Evolutionary conservation across 1,140 invertebrate genomes (phyloP).

Genomic region (Drosophila insularis): DNA sequence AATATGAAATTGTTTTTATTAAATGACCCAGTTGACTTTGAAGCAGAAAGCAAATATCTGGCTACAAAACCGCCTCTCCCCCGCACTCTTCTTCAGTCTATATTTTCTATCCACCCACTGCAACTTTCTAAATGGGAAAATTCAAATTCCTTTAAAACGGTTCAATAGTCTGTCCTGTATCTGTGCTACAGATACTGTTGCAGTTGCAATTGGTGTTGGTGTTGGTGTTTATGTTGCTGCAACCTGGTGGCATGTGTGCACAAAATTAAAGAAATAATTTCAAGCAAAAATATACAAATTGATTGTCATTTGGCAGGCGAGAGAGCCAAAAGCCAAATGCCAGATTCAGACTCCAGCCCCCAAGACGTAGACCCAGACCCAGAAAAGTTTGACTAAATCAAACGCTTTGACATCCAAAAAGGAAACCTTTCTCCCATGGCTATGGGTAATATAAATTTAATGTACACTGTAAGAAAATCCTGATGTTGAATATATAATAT

Average conservation of each 20-base stretch:
- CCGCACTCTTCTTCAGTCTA: slow-evolving; percentile 12
- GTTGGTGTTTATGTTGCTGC: background rate
- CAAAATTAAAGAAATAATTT: slow-evolving; percentile 81
- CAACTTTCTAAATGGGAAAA: slow-evolving; percentile 73
- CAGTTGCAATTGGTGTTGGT: slow-evolving; percentile 12
- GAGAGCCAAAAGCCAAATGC: slow-evolving; percentile 5
- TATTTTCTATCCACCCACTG: slow-evolving; percentile 44
- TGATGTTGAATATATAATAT: too few relatives aligned
- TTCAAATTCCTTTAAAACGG: slow-evolving; percentile 54
- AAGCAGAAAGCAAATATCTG: slow-evolving; percentile 1
- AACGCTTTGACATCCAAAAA: slow-evolving; percentile 42
- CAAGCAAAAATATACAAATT: slow-evolving; percentile 66
- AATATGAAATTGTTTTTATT: slow-evolving; percentile 77
- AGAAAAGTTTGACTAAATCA: slow-evolving; percentile 48
- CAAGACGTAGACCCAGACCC: background rate
- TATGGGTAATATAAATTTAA: slow-evolving; percentile 36
- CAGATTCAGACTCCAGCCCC: slow-evolving; percentile 9
- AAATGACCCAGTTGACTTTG: slow-evolving; percentile 67
- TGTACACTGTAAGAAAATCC: slow-evolving; percentile 7
- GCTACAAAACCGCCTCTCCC: background rate
- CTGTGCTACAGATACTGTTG: background rate
- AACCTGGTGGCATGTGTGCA: slow-evolving; percentile 42
- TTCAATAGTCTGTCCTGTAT: slow-evolving; percentile 19
- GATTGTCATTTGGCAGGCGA: slow-evolving; percentile 73
- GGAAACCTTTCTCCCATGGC: slow-evolving; percentile 58